phyloP scores from a whole-genome alignment of 2,113 vertebrate genomes.

The Bujurquina vittata region DNA sequence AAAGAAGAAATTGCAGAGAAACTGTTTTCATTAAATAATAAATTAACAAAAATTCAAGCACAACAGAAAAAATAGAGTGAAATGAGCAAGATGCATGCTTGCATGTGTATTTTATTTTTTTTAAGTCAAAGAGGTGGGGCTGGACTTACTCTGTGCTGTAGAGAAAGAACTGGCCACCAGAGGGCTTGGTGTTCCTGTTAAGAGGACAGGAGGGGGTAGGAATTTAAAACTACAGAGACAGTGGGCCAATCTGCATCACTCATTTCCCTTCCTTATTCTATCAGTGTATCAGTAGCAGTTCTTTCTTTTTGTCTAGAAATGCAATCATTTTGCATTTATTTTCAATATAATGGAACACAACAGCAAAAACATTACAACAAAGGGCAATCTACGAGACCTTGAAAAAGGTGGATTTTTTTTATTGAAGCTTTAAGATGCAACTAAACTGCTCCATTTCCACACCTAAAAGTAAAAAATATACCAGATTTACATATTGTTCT shows the following conservation, averaged over 20 bases:
- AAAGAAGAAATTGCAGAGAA: constrained; percentile 24
- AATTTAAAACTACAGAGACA: constrained; percentile 19
- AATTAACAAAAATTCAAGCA: constrained; percentile 18
- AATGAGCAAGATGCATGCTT: constrained; percentile 48
- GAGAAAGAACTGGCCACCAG: constrained; percentile 88
- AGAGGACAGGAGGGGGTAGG: constrained; percentile 52
- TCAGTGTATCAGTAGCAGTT: background rate
- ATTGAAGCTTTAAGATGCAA: background rate
- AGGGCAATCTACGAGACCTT: background rate
- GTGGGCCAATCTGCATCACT: background rate
- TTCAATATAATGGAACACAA: background rate
- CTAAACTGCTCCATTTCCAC: background rate
- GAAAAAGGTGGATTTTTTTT: background rate
- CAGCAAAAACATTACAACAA: background rate
- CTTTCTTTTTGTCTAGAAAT: background rate
- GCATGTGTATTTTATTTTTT: constrained; percentile 28
- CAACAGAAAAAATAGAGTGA: background rate
- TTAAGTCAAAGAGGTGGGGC: constrained; percentile 35
- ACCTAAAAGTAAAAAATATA: background rate
- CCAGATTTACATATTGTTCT: background rate
- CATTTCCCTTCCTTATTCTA: constrained; percentile 11
- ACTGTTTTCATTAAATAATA: constrained; percentile 28
- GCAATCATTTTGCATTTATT: background rate
- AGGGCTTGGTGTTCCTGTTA: constrained; percentile 88
- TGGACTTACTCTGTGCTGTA: constrained; percentile 87